Evolutionary conservation across 2,113 vertebrate species (phyloP).

Genomic region (Tretioscincus oriximinensis): DNA sequence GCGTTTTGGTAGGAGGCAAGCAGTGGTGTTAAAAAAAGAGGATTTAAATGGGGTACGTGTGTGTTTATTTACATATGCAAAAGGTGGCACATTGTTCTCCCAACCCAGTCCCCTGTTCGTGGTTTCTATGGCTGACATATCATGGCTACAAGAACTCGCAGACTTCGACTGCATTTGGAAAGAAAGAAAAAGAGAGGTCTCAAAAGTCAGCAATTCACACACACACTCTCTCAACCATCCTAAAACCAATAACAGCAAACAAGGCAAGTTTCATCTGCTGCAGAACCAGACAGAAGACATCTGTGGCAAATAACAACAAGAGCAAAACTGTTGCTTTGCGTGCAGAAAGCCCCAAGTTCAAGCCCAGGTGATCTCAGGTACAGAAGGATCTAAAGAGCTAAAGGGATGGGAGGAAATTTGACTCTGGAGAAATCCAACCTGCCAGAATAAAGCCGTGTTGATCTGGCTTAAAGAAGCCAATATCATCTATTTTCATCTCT

Average conservation of each 20-base stretch:
- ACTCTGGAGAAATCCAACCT: neutral
- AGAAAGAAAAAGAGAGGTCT: slow-evolving; percentile 65
- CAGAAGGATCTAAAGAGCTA: neutral
- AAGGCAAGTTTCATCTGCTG: slow-evolving; percentile 36
- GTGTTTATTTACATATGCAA: neutral
- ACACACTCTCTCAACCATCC: slow-evolving; percentile 59
- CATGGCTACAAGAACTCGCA: neutral
- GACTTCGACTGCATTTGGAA: slow-evolving; percentile 67
- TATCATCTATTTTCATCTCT: neutral
- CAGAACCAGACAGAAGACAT: slow-evolving; percentile 8
- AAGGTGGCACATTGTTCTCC: slow-evolving; percentile 52
- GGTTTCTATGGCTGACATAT: slow-evolving; percentile 15
- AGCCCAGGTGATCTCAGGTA: neutral
- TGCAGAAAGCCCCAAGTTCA: neutral
- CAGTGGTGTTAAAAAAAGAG: slow-evolving; percentile 56
- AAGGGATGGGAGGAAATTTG: neutral
- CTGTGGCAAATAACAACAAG: no score
- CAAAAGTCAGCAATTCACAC: slow-evolving; percentile 68
- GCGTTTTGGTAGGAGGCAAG: slow-evolving; percentile 58
- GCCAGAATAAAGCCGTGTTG: neutral
- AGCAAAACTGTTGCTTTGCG: neutral
- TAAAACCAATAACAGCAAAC: slow-evolving; percentile 62
- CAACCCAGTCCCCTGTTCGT: slow-evolving; percentile 21
- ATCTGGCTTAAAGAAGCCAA: neutral
- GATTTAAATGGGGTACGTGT: slow-evolving; percentile 39